Evolutionary conservation across 2,888 invertebrate genomes (phyloP), one percentile per base, ranked within the genome.

Genomic region (Cryptops parisi): DNA sequence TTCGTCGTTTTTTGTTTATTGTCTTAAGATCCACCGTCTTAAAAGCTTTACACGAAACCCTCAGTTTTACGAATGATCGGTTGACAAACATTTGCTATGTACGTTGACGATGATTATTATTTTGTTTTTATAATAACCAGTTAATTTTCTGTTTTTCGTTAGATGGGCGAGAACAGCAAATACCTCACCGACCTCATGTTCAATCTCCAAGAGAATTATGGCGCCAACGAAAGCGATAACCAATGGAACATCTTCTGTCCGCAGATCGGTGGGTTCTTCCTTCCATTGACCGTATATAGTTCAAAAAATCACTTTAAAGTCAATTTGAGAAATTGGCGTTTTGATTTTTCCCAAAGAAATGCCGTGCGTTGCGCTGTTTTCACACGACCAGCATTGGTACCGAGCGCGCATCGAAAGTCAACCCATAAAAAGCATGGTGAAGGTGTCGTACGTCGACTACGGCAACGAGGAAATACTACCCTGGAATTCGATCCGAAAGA

Each of bases 341-440:
- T n/a, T n/a, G n/a, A n/a, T n/a, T n/a, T n/a, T n/a, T 57, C 47
- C 64, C 64, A 26, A 61, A 78, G 78, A 73, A 57, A 72, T 74
- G 68, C 74, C 78, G 0, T 87, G 87, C 63, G 67, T 80, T 54
- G 77, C 80, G 27, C 67, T 74, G 45, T 81, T 74, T 60, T 33
- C 33, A 9, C 75, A 74, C 50, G 82, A 84, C 63, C 70, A 71
- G 1, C 61, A 68, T 33, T 82, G 82, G 84, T 84, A 85, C 64
- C 74, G 88, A 52, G 82, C 74, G 1, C 61, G 72, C 12, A 74
- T 84, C 24, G 60, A 62, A 2, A 72, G 76, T 39, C 63, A 76
- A 4, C 68, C 71, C 2, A 70, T 70, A 1, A 61, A 66, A 9
- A 68, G 70, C 61, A 70, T 63, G 64, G 77, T 79, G 23, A 69